These are phyloP conservation scores for Heliangelus exortis DNA, from an alignment of 2,797 vertebrate genomes.

Conservation along the genomic window DNA sequence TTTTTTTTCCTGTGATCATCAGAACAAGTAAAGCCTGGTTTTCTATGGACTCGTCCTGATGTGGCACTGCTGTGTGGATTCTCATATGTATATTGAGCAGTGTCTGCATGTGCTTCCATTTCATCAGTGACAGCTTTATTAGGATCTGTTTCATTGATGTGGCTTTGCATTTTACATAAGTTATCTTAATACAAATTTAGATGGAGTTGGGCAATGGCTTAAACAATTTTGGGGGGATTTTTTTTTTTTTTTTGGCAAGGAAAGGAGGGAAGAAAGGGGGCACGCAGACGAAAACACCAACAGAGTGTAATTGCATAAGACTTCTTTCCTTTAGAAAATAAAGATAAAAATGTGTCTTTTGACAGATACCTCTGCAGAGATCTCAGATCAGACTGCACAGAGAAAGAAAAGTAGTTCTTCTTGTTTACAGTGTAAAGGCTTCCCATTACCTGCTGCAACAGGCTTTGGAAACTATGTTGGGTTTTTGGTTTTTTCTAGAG, in stretches of 20 bases:
- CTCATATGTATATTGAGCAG: neutral
- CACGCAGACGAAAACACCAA: neutral
- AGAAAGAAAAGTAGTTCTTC: neutral
- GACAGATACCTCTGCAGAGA: neutral
- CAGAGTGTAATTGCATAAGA: neutral
- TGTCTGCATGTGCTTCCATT: neutral
- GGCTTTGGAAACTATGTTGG: neutral
- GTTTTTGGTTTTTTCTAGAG: neutral
- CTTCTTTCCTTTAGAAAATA: conserved; percentile 24
- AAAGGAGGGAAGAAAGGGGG: neutral
- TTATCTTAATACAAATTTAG: conserved; percentile 45
- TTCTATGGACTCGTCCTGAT: conserved; percentile 10
- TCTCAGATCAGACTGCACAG: neutral
- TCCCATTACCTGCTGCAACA: neutral
- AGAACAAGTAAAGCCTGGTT: conserved; percentile 1
- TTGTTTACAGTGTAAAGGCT: neutral
- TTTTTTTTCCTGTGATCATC: neutral
- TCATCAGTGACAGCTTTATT: conserved; percentile 1
- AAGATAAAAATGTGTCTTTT: conserved; percentile 12
- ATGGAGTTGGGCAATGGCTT: conserved; percentile 9
- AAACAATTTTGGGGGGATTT: conserved; percentile 24
- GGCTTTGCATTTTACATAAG: neutral
- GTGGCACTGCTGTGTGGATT: neutral
- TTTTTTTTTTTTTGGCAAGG: conserved; percentile 9
- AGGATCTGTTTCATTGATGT: neutral